These are phyloP conservation scores for Diadumene lineata DNA, from an alignment of 92 coral and sea anemone genomes.

Conservation along the genomic window DNA sequence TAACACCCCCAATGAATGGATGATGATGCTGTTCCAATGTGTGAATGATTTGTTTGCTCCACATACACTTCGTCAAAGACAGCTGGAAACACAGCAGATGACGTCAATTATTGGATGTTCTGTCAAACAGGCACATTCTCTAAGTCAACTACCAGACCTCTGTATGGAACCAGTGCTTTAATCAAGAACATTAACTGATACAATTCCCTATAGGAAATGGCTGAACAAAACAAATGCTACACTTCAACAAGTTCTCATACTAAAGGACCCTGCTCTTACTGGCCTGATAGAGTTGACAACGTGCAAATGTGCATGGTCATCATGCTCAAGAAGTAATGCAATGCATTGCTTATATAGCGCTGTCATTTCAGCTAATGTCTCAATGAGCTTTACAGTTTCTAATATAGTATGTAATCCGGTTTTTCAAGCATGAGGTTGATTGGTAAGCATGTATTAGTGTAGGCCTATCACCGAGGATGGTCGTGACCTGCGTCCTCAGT, in stretches of 20 bases:
- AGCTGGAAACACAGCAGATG: slow-evolving; percentile 48
- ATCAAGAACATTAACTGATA: slow-evolving; percentile 31
- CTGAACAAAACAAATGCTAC: slow-evolving; percentile 29
- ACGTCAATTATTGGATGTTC: slow-evolving; percentile 48
- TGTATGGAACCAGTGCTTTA: slow-evolving; percentile 43
- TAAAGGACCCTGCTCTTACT: slow-evolving; percentile 57
- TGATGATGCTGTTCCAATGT: slow-evolving; percentile 10
- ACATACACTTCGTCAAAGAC: slow-evolving; percentile 55
- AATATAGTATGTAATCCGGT: no score
- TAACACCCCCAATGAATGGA: slow-evolving; percentile 43
- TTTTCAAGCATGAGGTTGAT: no score
- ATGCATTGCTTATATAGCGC: no score
- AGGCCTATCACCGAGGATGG: no score
- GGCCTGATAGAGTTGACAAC: slow-evolving; percentile 42
- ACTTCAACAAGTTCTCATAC: slow-evolving; percentile 39
- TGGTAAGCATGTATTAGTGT: no score
- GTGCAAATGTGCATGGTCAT: slow-evolving; percentile 32
- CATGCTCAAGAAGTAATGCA: no score
- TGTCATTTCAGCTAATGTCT: no score
- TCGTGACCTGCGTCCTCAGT: no score
- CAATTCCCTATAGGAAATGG: slow-evolving; percentile 37
- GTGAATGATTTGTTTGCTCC: slow-evolving; percentile 58
- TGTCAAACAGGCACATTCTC: slow-evolving; percentile 42
- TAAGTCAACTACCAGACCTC: slow-evolving; percentile 54
- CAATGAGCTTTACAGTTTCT: no score